Base-by-base conservation (phyloP, 2,888 invertebrate genomes). In the Cinara cedri region DNA sequence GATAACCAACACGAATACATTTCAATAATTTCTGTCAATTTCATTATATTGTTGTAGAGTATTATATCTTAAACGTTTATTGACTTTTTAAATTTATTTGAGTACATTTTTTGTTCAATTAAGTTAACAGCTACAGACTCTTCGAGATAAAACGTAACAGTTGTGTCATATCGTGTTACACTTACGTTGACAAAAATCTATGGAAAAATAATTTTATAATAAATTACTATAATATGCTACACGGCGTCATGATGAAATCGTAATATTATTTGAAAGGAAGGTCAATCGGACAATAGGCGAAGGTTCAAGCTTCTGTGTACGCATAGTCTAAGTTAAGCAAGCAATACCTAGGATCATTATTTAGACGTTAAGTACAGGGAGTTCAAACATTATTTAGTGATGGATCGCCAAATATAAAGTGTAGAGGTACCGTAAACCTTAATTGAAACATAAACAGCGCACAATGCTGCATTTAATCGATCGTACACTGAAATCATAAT, bases 211-310 rank as follows among this genome's bases (percentile, higher is more conserved):
- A 34, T 6, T 6, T 6, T 4, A 34, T 34, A 34, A 34, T 34
- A 34, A 34, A 34, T 34, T 34, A 34, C 34, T 34, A 34, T 4
- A 34, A 4, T 34, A 34, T 34, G 34, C 34, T 34, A 34, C 34
- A 34, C 34, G 34, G 34, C 3, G 62, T 44, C 42, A 11, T 72
- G 57, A 44, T 44, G 71, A 72, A 72, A 72, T 72, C 44, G 14
- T 24, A 9, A 11, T 57, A 57, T n/a, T n/a, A n/a, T 72, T 72
- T n/a, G 71, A 57, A 72, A 72, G 71, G 24, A 72, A 72, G 57
- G 71, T n/a, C 71, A 44, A 72, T 34, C 44, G 44, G 44, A 34
- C 71, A 57, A 54, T 24, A 13, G 42, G 51, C 6, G 71, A 57
- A 57, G 57, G 57, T 19, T 55, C 21, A 16, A 3, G 54, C 16